phyloP scores from a whole-genome alignment of 2,888 invertebrate genomes.

The Piscicola geometra region DNA sequence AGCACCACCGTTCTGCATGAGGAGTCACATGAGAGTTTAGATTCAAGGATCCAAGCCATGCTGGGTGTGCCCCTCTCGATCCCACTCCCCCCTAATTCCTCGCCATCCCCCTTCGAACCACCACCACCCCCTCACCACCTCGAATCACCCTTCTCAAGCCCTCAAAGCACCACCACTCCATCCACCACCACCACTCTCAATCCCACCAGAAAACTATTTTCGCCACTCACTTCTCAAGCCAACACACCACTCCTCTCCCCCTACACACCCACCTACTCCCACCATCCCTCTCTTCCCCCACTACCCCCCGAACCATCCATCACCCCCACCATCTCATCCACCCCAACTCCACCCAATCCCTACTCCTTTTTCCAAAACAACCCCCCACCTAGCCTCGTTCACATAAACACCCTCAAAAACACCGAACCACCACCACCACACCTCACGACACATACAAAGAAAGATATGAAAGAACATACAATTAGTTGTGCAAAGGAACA shows the following conservation, averaged over 20 bases:
- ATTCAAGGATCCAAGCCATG: slow-evolving; percentile 31
- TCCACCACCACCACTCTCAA: neutral
- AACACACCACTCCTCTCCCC: neutral
- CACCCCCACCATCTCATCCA: neutral
- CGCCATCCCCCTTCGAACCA: neutral
- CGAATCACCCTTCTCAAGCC: neutral
- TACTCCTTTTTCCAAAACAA: slow-evolving; percentile 13
- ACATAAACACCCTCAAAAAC: neutral
- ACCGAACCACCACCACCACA: neutral
- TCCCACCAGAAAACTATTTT: neutral
- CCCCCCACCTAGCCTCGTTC: neutral
- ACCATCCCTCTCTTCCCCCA: neutral
- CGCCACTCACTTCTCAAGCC: neutral
- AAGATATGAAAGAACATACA: neutral
- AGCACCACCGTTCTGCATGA: no score
- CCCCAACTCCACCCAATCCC: slow-evolving; percentile 3
- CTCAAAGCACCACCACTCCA: neutral
- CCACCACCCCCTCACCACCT: no score
- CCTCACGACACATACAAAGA: neutral
- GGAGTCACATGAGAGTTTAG: slow-evolving; percentile 24
- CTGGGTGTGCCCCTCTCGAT: slow-evolving; percentile 3
- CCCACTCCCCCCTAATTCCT: slow-evolving; percentile 1
- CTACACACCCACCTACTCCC: slow-evolving; percentile 14
- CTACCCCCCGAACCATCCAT: neutral
- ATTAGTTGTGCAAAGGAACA: neutral